Evolutionary conservation across 2,113 vertebrate genomes (phyloP).

Genomic region (Myrmecobius fasciatus): DNA sequence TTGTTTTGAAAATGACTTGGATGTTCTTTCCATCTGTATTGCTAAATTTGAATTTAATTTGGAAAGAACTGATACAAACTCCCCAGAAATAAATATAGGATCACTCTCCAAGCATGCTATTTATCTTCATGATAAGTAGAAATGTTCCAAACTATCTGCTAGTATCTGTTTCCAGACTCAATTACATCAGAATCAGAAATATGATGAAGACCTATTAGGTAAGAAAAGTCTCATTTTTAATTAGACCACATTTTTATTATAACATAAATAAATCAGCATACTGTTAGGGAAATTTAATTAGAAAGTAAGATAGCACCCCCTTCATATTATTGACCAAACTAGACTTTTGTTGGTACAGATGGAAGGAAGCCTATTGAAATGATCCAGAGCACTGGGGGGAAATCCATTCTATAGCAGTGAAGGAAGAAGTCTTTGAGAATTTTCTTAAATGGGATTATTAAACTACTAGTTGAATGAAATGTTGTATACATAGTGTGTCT

Average conservation of each 20-base stretch:
- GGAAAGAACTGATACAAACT: conserved; percentile 51
- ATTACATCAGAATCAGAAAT: conserved; percentile 44
- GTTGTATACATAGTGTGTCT: background rate
- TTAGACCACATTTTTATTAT: conserved; percentile 57
- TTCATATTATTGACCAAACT: background rate
- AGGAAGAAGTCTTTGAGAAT: background rate
- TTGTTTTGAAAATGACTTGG: conserved; percentile 51
- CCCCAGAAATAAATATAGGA: conserved; percentile 16
- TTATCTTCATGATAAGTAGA: conserved; percentile 41
- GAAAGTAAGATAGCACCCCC: conserved; percentile 16
- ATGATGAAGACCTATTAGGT: background rate
- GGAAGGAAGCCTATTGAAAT: background rate
- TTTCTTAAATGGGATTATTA: background rate
- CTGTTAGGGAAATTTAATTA: conserved; percentile 52
- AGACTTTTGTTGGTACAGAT: background rate
- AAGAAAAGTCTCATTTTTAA: conserved; percentile 47
- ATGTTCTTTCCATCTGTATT: conserved; percentile 21
- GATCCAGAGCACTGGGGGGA: background rate
- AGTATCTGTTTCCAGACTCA: conserved; percentile 28
- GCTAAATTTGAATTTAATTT: conserved; percentile 49
- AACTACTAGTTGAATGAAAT: background rate
- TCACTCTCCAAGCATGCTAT: conserved; percentile 9
- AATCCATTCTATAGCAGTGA: background rate
- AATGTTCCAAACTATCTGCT: conserved; percentile 24
- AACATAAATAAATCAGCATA: conserved; percentile 52